Base-by-base conservation (phyloP, 2,113 vertebrate species). In the Micronycteris hirsuta region DNA sequence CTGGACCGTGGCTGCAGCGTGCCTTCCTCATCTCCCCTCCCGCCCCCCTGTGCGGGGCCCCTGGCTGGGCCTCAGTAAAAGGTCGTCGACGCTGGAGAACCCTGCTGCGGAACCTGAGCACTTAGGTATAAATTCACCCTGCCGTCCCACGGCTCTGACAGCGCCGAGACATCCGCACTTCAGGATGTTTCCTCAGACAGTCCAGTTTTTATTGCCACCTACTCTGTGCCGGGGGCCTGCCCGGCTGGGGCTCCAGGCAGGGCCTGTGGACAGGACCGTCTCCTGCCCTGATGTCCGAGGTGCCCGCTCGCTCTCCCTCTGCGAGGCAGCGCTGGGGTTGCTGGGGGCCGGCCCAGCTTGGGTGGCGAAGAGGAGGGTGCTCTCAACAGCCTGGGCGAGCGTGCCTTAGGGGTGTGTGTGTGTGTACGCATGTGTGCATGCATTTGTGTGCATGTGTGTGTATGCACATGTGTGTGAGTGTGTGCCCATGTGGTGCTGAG, bases 81-180 rank as follows among this genome's bases (percentile, higher is more conserved):
- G 36, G 31, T 19, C 38, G 58, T 0, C 13, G 94, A 3, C 31
- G 4, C 11, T 20, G 15, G 49, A 77, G 33, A 68, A 47, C 8
- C 12, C 76, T 43, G 86, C 24, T 28, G 33, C 16, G 22, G 54
- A 47, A 26, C n/a, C 71, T 8, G 47, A 65, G 71, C 47, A 0
- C 47, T 33, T n/a, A 2, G 14, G 36, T 17, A n/a, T 9, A 33
- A 36, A 7, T 36, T 19, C 13, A 36, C 41, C 11, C 5, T 5
- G 0, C 13, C 7, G 8, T 67, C 36, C 47, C 17, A 6, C 3
- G 16, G 63, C 83, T 3, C 20, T 3, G 1, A 33, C 19, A 26
- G 5, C 26, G 4, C 49, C 16, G 7, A 19, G 49, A 24, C 0
- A 2, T 4, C 47, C 1, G 4, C 4, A 20, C 15, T 80, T 47